A percentile compares a stretch with the other conserved stretches of the same genome.
Evolutionary conservation across 2,113 vertebrate genomes (phyloP).

Genomic region (Otocyon megalotis): DNA sequence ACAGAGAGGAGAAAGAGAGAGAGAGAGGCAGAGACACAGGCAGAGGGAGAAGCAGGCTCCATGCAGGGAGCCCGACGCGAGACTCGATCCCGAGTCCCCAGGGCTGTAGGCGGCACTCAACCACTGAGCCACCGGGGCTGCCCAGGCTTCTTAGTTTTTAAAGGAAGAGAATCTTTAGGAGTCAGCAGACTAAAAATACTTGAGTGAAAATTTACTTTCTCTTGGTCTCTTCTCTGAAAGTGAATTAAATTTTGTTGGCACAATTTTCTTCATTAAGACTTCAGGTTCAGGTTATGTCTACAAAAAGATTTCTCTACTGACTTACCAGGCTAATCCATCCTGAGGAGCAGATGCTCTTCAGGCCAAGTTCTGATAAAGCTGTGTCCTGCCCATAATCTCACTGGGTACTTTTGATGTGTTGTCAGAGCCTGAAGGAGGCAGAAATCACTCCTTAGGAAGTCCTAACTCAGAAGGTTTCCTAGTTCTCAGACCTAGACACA

Average conservation of each 20-base stretch:
- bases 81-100: no score
- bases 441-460: neutral
- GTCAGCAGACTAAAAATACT: neutral
- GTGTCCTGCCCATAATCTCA: neutral
- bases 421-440: neutral
- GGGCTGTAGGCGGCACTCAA: no score
- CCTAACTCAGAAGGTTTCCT: neutral
- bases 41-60: no score
- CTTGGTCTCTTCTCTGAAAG: neutral
- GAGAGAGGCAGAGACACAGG: no score
- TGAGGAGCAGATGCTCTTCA: neutral
- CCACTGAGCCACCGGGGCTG: no score
- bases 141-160: neutral
- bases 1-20: no score
- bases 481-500: neutral
- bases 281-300: neutral
- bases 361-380: neutral
- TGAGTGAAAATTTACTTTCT: conserved; percentile 12
- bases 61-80: no score
- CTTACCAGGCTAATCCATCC: neutral
- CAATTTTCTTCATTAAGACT: neutral
- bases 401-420: neutral
- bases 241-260: neutral
- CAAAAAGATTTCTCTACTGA: neutral
- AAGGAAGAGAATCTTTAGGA: neutral